Conservation (phyloP, 2,797 vertebrate species). For the Lerista edwardsae region DNA sequence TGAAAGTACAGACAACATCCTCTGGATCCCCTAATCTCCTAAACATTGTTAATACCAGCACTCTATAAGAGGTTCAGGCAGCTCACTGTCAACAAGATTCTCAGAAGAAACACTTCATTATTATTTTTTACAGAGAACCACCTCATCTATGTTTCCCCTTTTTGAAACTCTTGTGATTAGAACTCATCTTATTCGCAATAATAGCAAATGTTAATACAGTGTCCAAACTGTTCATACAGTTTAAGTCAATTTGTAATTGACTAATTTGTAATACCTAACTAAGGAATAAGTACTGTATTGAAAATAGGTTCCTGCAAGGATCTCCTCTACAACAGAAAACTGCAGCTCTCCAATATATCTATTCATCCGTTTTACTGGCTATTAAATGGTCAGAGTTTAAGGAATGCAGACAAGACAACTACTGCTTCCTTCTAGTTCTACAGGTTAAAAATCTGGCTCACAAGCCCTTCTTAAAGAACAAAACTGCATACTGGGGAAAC, state of each 20-base stretch:
- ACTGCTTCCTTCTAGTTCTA: neutral
- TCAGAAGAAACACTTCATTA: neutral
- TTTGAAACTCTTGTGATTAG: neutral
- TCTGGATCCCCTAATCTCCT: neutral
- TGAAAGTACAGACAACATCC: neutral
- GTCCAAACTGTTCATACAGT: neutral
- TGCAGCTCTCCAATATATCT: neutral
- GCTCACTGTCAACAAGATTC: neutral
- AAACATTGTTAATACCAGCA: neutral
- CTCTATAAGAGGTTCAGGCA: neutral
- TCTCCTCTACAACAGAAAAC: neutral
- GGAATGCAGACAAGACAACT: too few species aligned
- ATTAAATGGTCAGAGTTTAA: too few species aligned
- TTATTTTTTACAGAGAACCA: neutral
- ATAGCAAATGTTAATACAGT: neutral
- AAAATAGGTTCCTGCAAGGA: neutral
- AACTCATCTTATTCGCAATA: neutral
- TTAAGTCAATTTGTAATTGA: neutral
- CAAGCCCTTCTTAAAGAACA: neutral
- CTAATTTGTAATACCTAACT: neutral
- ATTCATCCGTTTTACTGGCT: too few species aligned
- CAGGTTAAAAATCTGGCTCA: neutral
- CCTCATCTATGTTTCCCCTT: neutral
- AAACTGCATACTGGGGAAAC: too few species aligned
- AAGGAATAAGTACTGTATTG: neutral